A percentile compares a stretch with the other conserved stretches of the same genome.
Conservation (phyloP, 2,113 vertebrate species). For the Amphiprion percula region DNA sequence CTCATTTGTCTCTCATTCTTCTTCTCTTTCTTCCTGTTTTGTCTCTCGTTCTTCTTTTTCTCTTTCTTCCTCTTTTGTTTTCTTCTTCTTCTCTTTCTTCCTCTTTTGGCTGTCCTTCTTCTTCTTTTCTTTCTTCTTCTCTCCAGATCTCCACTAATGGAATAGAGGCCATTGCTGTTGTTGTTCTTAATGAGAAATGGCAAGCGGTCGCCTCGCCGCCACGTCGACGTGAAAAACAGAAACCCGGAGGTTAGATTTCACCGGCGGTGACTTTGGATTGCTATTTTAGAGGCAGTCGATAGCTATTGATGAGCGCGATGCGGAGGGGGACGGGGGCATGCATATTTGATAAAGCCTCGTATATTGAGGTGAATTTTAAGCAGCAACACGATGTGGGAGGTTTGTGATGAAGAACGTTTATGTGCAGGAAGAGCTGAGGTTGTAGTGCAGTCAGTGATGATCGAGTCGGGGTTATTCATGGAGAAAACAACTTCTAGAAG, state of each 20-base stretch:
- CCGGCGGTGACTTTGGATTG: slow-evolving; percentile 75
- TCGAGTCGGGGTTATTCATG: slow-evolving; percentile 1
- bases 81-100: slow-evolving; percentile 15
- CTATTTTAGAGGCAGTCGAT: slow-evolving; percentile 81
- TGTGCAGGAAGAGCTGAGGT: background rate
- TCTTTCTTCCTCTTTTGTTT: slow-evolving; percentile 45
- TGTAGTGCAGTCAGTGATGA: background rate
- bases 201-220: slow-evolving; percentile 72
- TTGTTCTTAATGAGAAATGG: slow-evolving; percentile 81
- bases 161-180: slow-evolving; percentile 72
- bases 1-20: slow-evolving; percentile 55
- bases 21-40: too few species aligned
- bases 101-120: slow-evolving; percentile 3
- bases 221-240: slow-evolving; percentile 67
- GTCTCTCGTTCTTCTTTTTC: slow-evolving; percentile 1
- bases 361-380: slow-evolving; percentile 65
- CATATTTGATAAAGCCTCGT: slow-evolving; percentile 76
- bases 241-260: slow-evolving; percentile 76
- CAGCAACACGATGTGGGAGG: slow-evolving; percentile 38
- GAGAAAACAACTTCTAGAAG: background rate
- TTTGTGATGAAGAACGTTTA: slow-evolving; percentile 10
- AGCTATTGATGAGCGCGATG: slow-evolving; percentile 80
- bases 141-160: slow-evolving; percentile 77
- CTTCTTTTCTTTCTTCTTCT: slow-evolving; percentile 45
- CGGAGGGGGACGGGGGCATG: slow-evolving; percentile 61